Evolutionary conservation across 2,888 invertebrate species (phyloP), one percentile per base, ranked within the genome.

Genomic region (Apodemia mormo): DNA sequence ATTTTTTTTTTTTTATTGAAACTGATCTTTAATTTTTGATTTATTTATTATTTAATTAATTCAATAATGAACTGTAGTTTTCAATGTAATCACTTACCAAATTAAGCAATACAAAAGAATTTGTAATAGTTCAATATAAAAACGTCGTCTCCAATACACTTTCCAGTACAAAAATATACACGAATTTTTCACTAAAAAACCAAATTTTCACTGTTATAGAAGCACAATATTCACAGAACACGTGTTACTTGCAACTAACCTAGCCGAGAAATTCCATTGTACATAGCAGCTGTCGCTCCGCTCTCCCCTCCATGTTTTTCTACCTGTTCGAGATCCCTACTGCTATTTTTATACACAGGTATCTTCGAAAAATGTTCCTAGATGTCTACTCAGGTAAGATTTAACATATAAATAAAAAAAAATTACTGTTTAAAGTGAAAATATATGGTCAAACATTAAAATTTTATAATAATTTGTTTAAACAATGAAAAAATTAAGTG

Each of bases 61-160:
- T 66, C 66, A 66, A 66, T 66, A 66, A 66, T 52, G 54, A 66
- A 66, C 52, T 66, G 37, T 67, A 67, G 67, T 67, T 67, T 67
- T 67, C 67, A 67, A 67, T 67, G 14, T 67, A 67, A 66, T 52
- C 66, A 66, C 54, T 54, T 54, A 54, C 54, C 67, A 67, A 54
- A 67, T 67, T 67, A 67, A 67, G 67, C 67, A 67, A 67, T 54
- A 67, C 52, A 54, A 67, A 67, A 67, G 12, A 67, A 67, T 67
- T 67, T 67, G 67, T 67, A 67, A 54, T 54, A 67, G 54, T 54
- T 67, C 67, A 67, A 54, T 67, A 67, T 54, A 54, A 67, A 67
- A 67, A 67, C 67, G 67, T 52, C 67, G 54, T 67, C 67, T 54
- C 5, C 22, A 54, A 54, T 54, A 54, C 54, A 54, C 22, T 4